A percentile compares a stretch with the other conserved stretches of the same genome.
Evolutionary conservation across 1,140 invertebrate genomes (phyloP).

Genomic region (Antheraea mylitta): DNA sequence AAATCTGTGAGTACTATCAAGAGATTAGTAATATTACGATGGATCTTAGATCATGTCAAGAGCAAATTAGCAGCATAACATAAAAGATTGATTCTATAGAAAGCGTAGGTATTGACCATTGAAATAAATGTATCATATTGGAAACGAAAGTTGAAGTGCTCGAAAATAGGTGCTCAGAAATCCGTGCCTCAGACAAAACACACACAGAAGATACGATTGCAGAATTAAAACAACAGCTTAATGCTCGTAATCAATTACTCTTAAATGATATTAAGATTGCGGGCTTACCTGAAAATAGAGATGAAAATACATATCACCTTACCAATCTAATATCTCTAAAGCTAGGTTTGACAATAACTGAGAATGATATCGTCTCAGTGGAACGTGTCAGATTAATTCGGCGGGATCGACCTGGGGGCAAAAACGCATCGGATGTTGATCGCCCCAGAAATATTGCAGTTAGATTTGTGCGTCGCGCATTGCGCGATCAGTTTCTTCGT

Average conservation of each 20-base stretch:
- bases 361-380: slow-evolving; percentile 16
- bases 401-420: not conserved
- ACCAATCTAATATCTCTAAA: not conserved
- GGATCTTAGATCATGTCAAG: not conserved
- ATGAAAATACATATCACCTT: slow-evolving; percentile 9
- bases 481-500: slow-evolving; percentile 15
- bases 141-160: too few species aligned
- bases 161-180: too few species aligned
- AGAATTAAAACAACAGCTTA: slow-evolving; percentile 11
- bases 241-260: slow-evolving; percentile 14
- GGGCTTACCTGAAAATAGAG: slow-evolving; percentile 8
- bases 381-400: slow-evolving; percentile 9
- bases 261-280: slow-evolving; percentile 17
- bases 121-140: too few species aligned
- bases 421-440: too few species aligned
- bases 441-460: slow-evolving; percentile 4
- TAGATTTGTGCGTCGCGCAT: slow-evolving; percentile 11
- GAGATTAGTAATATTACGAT: not conserved
- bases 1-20: not conserved
- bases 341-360: slow-evolving; percentile 4
- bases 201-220: not conserved
- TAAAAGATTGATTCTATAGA: too few species aligned
- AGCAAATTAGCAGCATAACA: too few species aligned
- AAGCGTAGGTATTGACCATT: too few species aligned
- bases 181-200: not conserved